Base-by-base conservation (phyloP, 2,113 vertebrate species). In the Tursiops truncatus region DNA sequence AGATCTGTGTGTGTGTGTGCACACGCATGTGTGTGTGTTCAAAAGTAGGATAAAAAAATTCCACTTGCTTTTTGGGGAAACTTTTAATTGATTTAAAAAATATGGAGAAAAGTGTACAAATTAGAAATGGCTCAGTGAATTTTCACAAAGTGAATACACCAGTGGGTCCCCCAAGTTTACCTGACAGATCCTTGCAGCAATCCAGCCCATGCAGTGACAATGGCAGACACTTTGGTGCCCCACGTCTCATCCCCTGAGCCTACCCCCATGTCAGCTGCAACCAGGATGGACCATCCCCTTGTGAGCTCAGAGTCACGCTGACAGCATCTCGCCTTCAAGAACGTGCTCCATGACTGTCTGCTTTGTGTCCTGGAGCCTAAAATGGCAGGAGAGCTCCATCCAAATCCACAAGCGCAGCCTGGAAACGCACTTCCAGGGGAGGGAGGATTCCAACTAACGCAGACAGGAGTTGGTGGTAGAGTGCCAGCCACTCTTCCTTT, bases 21-120 rank as follows among this genome's bases (percentile, higher is more conserved):
- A 1, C 9, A 1, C 9, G 14, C 38, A 38, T 44, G 5, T 63
- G 50, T 76, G 23, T 63, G 36, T 63, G 21, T 91, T 79, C 53
- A 91, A 91, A 89, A 88, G 18, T 58, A 67, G 36, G 14, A 26
- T 91, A 74, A 89, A 73, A 62, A 80, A 96, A 84, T 73, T 89
- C 28, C 53, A 73, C 23, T 80, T 50, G 33, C 17, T 44, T 91
- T 85, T 79, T 18, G 33, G 76, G 47, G 76, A 53, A 79, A 50
- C 26, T 79, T 80, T 60, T 56, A 25, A 84, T 41, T 56, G 74
- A 36, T 89, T 95, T 91, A 68, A 84, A 47, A 62, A 11, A 91
- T 50, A 41, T 71, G 58, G 9, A 92, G 56, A 65, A 96, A 94
- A 87, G 31, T 70, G 6, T 26, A 58, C 62, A 50, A 92, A 71